These are phyloP conservation scores for Tetramorium simillimum DNA, from an alignment of 1,140 invertebrate species.

Conservation along the genomic window DNA sequence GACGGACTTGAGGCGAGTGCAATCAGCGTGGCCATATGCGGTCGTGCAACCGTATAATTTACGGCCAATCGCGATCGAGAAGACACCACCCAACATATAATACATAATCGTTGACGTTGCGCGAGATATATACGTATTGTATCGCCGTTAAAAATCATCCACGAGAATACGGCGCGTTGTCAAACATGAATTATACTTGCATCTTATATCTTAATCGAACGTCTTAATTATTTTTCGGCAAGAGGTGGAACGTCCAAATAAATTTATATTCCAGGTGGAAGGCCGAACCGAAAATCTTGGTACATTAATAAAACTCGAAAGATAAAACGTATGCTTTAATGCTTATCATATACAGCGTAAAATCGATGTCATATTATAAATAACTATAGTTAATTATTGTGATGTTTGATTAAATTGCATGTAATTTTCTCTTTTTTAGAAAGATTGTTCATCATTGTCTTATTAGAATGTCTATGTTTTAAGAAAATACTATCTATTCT, in stretches of 20 bases:
- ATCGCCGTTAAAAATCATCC: slow-evolving; percentile 60
- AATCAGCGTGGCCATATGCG: slow-evolving; percentile 57
- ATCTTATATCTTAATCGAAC: slow-evolving; percentile 61
- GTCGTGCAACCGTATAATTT: slow-evolving; percentile 60
- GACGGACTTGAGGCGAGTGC: slow-evolving; percentile 57
- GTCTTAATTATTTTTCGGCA: slow-evolving; percentile 61
- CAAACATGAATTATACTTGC: slow-evolving; percentile 58
- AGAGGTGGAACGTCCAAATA: slow-evolving; percentile 57
- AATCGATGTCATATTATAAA: slow-evolving; percentile 21
- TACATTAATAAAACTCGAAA: slow-evolving; percentile 55
- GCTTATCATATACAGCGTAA: slow-evolving; percentile 1
- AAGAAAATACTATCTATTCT: not conserved
- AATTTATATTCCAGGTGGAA: slow-evolving; percentile 59
- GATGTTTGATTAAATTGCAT: slow-evolving; percentile 19
- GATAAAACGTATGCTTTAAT: slow-evolving; percentile 39
- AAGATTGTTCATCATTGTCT: not conserved
- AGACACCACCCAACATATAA: slow-evolving; percentile 61
- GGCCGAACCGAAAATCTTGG: slow-evolving; percentile 50
- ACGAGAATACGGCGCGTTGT: slow-evolving; percentile 50
- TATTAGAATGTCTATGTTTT: not conserved
- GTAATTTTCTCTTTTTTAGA: not conserved
- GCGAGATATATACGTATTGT: slow-evolving; percentile 59
- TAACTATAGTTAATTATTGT: slow-evolving; percentile 4
- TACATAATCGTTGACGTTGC: slow-evolving; percentile 59
- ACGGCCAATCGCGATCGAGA: slow-evolving; percentile 59